Evolutionary conservation across 2,797 vertebrate genomes (phyloP).

Genomic region (Poecile montanus): DNA sequence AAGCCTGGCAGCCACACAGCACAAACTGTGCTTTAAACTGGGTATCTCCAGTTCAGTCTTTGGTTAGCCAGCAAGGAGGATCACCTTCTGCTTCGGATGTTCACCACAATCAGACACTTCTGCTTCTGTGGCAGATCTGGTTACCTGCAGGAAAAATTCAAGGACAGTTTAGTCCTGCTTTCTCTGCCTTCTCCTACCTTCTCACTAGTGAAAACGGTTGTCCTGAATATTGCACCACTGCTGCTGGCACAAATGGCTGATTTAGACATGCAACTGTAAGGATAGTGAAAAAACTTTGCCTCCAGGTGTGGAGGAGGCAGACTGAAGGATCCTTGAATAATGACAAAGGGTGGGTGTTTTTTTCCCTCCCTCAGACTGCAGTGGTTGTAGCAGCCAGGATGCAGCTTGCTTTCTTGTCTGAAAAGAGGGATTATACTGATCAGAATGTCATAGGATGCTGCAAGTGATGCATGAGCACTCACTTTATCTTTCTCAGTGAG

Average conservation of each 20-base stretch:
- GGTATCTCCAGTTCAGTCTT: background rate
- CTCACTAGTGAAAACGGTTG: background rate
- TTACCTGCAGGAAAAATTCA: background rate
- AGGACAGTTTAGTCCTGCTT: background rate
- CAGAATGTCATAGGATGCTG: conserved; percentile 30
- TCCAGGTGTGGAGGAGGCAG: background rate
- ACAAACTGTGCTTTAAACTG: background rate
- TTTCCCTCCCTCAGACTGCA: background rate
- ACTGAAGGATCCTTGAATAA: background rate
- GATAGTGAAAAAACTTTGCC: background rate
- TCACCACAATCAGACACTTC: background rate
- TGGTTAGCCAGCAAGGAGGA: background rate
- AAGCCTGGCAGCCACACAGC: background rate
- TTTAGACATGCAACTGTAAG: background rate
- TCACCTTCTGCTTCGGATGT: background rate
- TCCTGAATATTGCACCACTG: background rate
- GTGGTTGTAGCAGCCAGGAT: background rate
- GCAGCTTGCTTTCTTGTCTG: conserved; percentile 26
- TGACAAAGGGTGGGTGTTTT: background rate
- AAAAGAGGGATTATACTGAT: conserved; percentile 41
- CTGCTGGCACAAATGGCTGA: background rate
- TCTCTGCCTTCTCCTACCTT: background rate
- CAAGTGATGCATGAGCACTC: conserved; percentile 52
- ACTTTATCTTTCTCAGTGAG: conserved; percentile 1
- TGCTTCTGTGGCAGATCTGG: background rate